Evolutionary conservation across 2,113 vertebrate species (phyloP), one percentile per base, ranked within the genome.

Genomic region (Dinomys branickii): DNA sequence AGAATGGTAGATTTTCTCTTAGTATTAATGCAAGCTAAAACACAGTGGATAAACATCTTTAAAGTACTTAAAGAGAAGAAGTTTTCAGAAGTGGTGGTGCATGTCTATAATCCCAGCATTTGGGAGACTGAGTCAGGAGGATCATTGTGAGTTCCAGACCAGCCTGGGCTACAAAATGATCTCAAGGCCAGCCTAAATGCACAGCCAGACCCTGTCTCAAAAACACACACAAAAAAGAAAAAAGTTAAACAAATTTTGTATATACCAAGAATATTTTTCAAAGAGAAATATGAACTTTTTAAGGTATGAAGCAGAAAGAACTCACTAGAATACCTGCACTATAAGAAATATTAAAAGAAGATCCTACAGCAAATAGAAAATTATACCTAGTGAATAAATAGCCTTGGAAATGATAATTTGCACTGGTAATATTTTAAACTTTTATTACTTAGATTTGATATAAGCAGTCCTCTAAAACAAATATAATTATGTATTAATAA

Each of bases 1-100:
- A 71, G 38, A 54, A 92, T 93, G 47, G 85, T 71, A 88, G 56
- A 69, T 88, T 65, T 65, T 96, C 67, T 93, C 33, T 44, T 91
- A 22, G 14, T 89, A 44, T 89, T 26, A 61, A 47, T 85, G 41
- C 16, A 91, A 95, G n/a, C 10, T 47, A 82, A 7, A 95, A 91
- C 14, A 90, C 4, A 88, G 0, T 88, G 41, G 47, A 96, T 47
- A 75, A 91, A 85, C 24, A 95, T 85, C 38, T 88, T 84, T 65
- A 69, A 44, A 86, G 2, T 83, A 63, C 12, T 67, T 7, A 38
- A 71, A 69, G n/a, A 83, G 69, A 44, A 50, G 9, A 50, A 50
- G 47, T 50, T 50, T 5, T 9, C 47, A 50, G 47, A 9, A 50
- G 47, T 50, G 47, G 47, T 50, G 9, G 47, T 50, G 47, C 47